Conservation (phyloP, 2,797 vertebrate genomes). For the Amblyraja radiata region DNA sequence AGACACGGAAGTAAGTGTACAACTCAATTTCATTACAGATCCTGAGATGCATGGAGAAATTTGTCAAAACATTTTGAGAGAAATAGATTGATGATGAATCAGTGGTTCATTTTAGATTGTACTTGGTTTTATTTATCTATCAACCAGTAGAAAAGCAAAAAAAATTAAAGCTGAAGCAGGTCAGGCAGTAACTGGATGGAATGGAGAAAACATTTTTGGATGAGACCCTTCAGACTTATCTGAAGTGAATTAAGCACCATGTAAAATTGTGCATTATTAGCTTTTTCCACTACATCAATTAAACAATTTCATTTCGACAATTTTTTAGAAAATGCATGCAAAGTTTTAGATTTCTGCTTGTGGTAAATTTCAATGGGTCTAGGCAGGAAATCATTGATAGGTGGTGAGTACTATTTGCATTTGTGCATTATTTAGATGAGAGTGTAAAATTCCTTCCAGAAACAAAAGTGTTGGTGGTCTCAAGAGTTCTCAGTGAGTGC, state of each 20-base stretch:
- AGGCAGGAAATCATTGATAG: background rate
- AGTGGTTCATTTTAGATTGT: background rate
- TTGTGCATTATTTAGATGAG: background rate
- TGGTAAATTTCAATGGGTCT: background rate
- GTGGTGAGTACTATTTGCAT: background rate
- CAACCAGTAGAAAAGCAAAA: background rate
- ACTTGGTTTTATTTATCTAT: background rate
- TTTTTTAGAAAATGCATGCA: background rate
- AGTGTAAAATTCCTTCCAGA: slow-evolving; percentile 4
- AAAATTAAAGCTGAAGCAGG: too few species aligned
- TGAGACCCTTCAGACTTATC: too few species aligned
- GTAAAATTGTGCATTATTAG: background rate
- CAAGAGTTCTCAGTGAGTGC: background rate
- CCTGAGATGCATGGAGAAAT: background rate
- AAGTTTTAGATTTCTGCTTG: too few species aligned
- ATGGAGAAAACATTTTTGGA: too few species aligned
- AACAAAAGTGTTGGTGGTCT: background rate
- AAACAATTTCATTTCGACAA: background rate
- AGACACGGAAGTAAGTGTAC: background rate
- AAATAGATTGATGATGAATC: background rate
- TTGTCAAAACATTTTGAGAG: background rate
- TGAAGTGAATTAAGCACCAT: background rate
- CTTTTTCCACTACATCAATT: background rate
- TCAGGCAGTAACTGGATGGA: too few species aligned
- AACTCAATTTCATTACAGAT: background rate